Conservation (phyloP, 1,140 invertebrate species). For the Schlechtendalia chinensis region DNA sequence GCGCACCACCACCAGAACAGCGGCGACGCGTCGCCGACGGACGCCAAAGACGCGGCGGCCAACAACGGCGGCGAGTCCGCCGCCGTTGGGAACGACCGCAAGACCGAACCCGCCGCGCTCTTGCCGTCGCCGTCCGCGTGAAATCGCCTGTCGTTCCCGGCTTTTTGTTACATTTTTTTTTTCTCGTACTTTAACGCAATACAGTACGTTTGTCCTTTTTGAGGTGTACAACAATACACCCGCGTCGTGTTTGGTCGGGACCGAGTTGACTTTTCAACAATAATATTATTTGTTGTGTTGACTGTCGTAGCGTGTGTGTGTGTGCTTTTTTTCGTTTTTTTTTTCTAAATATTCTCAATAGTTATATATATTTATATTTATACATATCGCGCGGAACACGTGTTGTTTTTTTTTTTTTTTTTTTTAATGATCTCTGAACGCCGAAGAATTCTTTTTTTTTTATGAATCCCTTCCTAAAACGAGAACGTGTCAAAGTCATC, state of each 20-base stretch:
- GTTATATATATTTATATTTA: too few species aligned
- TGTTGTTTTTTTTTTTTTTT: too few species aligned
- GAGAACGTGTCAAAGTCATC: neutral
- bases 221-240: too few species aligned
- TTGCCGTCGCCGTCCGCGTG: neutral
- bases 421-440: conserved; percentile 24
- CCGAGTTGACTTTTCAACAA: neutral
- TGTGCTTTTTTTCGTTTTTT: neutral
- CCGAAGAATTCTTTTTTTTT: too few species aligned
- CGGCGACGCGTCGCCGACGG: neutral
- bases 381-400: too few species aligned
- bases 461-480: neutral
- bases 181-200: neutral
- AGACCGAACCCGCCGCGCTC: conserved; percentile 23
- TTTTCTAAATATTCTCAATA: too few species aligned
- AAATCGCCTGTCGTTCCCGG: neutral
- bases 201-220: neutral
- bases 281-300: neutral
- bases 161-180: neutral
- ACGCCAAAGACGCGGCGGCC: neutral
- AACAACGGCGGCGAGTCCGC: neutral
- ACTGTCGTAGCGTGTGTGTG: neutral
- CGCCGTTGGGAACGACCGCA: neutral
- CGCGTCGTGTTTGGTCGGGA: too few species aligned
- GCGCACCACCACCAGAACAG: neutral